Evolutionary conservation across 1,140 invertebrate genomes (phyloP), one percentile per base, ranked within the genome.

Genomic region (Leptopilina clavipes): DNA sequence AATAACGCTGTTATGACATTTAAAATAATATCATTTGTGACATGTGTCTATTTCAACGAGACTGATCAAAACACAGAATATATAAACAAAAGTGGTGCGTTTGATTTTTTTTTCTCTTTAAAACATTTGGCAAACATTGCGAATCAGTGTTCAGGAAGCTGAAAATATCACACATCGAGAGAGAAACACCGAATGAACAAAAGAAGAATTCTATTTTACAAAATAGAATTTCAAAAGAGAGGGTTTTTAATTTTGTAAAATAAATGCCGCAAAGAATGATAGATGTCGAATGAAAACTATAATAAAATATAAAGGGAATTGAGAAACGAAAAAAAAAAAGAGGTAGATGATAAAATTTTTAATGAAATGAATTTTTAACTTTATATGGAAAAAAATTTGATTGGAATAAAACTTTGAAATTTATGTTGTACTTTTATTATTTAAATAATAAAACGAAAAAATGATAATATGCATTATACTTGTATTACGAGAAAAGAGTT

Each of bases 241-340:
- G 9, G n/a, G 48, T 17, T 52, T 52, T 52, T 52, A 52, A 52
- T 52, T 52, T 52, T 52, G 48, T 52, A n/a, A 52, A 52, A 52
- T 52, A 52, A 52, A 52, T 52, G 48, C n/a, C 17, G 48, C 14
- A n/a, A 45, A 45, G 44, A 52, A 52, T 52, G 48, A 52, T 52
- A 52, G 6, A 52, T 52, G 48, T 52, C 48, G 48, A 52, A 52
- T 52, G 14, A 12, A 52, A 1, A 40, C 37, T 40, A 40, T 40
- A 52, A 17, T 52, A 52, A 52, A 52, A 52, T 52, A 9, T 11
- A 44, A n/a, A n/a, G 44, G 14, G 44, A n/a, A 14, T 14, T 2
- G 44, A 45, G 44, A 45, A 45, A n/a, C 14, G n/a, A 52, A 17
- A 2, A 31, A 31, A 31, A 31, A 31, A 31, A 2, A 52, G 6